phyloP scores from a whole-genome alignment of 2,888 invertebrate species.

The Diplolepis rosae region DNA sequence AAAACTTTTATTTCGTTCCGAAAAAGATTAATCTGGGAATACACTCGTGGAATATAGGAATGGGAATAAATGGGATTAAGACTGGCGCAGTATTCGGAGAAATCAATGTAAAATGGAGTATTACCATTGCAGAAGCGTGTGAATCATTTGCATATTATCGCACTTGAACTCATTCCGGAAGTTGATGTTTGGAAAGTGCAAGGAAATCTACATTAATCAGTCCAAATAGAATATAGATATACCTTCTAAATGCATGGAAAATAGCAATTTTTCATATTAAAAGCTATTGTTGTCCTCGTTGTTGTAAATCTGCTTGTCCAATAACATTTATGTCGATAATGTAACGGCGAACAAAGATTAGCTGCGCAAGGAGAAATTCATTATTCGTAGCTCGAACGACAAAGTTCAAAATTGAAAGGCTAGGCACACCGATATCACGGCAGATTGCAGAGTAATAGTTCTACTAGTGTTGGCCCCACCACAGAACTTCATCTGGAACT shows the following conservation, averaged over 20 bases:
- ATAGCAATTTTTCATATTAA: neutral
- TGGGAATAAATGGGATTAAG: neutral
- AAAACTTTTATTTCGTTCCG: neutral
- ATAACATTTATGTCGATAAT: conserved; percentile 16
- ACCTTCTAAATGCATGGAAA: too few species aligned
- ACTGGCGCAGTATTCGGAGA: neutral
- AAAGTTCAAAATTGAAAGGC: conserved; percentile 50
- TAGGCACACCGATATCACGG: conserved; percentile 50
- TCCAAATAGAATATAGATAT: neutral
- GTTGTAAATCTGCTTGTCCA: neutral
- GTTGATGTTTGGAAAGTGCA: conserved; percentile 6
- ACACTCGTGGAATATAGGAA: neutral
- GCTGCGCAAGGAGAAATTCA: neutral
- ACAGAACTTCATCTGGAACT: conserved; percentile 56
- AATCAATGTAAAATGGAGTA: conserved; percentile 1
- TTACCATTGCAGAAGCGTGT: conserved; percentile 8
- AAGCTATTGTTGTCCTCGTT: neutral
- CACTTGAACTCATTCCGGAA: neutral
- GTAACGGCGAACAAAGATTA: conserved; percentile 8
- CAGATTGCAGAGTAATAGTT: conserved; percentile 65
- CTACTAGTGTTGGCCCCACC: conserved; percentile 46
- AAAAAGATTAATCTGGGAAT: neutral
- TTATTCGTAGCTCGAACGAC: conserved; percentile 43
- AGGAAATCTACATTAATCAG: neutral
- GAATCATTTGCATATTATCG: conserved; percentile 10